Conservation (phyloP, 2,113 vertebrate genomes). For the Stictonetta naevosa region DNA sequence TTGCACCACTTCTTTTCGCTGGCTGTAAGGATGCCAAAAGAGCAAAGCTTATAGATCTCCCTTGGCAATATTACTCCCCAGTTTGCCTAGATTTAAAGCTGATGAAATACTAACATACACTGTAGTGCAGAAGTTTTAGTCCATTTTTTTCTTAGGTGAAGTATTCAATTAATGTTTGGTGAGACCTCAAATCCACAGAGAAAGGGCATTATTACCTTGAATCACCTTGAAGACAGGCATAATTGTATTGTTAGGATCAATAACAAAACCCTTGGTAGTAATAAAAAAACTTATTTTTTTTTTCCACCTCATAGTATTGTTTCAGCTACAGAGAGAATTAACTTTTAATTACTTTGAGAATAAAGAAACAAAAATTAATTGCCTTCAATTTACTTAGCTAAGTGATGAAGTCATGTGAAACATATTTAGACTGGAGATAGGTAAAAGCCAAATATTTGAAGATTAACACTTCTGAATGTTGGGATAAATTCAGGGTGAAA, state of each 20-base stretch:
- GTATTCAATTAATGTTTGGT: constrained; percentile 6
- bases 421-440: constrained; percentile 16
- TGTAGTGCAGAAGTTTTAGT: background rate
- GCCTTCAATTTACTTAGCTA: constrained; percentile 17
- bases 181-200: constrained; percentile 23
- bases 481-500: background rate
- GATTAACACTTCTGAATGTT: background rate
- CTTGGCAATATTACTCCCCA: background rate
- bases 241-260: constrained; percentile 19
- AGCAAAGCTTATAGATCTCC: background rate
- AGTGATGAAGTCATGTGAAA: background rate
- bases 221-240: constrained; percentile 10
- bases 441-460: constrained; percentile 31
- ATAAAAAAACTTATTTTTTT: constrained; percentile 5
- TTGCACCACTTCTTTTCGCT: background rate
- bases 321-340: constrained; percentile 42
- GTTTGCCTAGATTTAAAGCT: background rate
- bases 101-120: background rate
- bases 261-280: constrained; percentile 28
- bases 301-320: constrained; percentile 1
- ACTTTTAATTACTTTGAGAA: constrained; percentile 49
- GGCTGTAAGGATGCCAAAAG: background rate
- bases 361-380: constrained; percentile 52
- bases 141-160: background rate
- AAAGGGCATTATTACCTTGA: constrained; percentile 15